Base-by-base conservation (phyloP, 2,113 vertebrate species). In the Hystrix brachyura region DNA sequence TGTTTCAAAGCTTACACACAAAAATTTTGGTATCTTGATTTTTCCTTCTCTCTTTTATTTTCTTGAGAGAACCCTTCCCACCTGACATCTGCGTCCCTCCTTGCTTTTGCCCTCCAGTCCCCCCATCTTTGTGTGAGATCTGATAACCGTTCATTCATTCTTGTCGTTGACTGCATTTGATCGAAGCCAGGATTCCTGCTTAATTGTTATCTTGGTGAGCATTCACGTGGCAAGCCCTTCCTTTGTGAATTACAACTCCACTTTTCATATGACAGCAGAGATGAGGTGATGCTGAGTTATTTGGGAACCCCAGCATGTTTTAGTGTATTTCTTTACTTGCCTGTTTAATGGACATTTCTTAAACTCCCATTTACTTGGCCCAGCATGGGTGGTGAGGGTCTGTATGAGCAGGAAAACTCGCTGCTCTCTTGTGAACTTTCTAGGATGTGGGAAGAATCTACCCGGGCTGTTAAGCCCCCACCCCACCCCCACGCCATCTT, bases 71-170 rank as follows among this genome's bases (percentile, higher is more conserved):
- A 1, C 43, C 55, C 32, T 43, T 59, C 46, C 65, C 4, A 0
- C 51, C 29, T 27, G 18, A 29, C 21, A 7, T 2, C 32, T 7
- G 0, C 0, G 1, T 7, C 46, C 74, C 60, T 23, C 27, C 14
- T 57, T 15, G 17, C 1, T 25, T 7, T 53, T 25, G 4, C 14
- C 48, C 46, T 34, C 21, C 12, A 74, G 46, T 62, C 43, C 57
- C 71, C 60, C 19, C 62, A 0, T 7, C 32, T 27, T 29, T 67
- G 43, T 4, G 5, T 21, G 25, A 29, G 62, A 19, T 64, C 71
- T 25, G 21, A 60, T 34, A 78, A 19, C 13, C 17, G 3, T 43
- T 51, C 13, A 3, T 43, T 90, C 15, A 0, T 57, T 83, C 60
- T 71, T 32, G 29, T 38, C 29, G 0, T 5, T 10, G 29, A 60